Conservation (phyloP, 2,888 invertebrate species). For the Lasioglossum villosulum region DNA sequence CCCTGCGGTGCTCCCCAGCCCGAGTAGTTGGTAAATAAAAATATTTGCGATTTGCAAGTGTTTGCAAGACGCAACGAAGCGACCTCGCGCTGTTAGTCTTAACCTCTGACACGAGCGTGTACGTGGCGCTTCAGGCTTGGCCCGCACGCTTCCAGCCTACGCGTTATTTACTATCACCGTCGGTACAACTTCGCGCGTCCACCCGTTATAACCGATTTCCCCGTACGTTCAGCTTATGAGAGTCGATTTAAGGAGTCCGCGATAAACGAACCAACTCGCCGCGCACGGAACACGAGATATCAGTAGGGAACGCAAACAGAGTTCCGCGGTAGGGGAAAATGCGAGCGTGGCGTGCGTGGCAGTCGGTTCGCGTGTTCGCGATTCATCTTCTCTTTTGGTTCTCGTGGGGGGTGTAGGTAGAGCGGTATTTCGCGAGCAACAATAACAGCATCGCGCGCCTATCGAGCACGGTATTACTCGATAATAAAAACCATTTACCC, state of each 20-base stretch:
- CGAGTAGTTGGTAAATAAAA: not conserved
- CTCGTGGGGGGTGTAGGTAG: not conserved
- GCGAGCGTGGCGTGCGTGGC: conserved; percentile 45
- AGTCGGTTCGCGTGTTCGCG: conserved; percentile 42
- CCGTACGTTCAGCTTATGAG: not conserved
- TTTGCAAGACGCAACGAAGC: not conserved
- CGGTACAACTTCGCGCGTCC: not conserved
- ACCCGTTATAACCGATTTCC: not conserved
- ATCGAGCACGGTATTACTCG: conserved; percentile 25
- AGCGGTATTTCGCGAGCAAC: conserved; percentile 6
- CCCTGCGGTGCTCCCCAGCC: not conserved
- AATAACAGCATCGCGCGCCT: conserved; percentile 42
- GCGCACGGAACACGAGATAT: conserved; percentile 22
- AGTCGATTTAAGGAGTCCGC: conserved; percentile 23
- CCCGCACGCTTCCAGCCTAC: too few relatives aligned
- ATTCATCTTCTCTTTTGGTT: conserved; percentile 41
- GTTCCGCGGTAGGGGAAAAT: conserved; percentile 25
- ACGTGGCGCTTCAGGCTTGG: not conserved
- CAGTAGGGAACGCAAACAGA: conserved; percentile 31
- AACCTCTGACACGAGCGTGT: not conserved
- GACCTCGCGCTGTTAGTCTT: not conserved
- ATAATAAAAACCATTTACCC: conserved; percentile 53
- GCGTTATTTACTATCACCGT: not conserved
- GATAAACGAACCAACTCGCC: not conserved
- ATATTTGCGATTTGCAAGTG: not conserved